phyloP scores from a whole-genome alignment of 2,113 vertebrate species.

The Coracopsis vasa region DNA sequence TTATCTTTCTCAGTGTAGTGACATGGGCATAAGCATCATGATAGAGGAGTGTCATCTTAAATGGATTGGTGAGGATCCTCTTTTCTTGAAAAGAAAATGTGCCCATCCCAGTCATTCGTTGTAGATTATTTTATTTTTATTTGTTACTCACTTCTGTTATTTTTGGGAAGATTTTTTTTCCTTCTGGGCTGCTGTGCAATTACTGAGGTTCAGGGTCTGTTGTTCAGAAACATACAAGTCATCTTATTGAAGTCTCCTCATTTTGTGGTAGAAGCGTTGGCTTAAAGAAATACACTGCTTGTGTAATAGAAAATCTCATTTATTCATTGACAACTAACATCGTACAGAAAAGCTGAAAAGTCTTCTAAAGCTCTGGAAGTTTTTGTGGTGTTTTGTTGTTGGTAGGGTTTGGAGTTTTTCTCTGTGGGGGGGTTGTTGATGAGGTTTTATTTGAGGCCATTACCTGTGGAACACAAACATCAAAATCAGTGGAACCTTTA shows the following conservation, averaged over 20 bases:
- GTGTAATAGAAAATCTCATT: not conserved
- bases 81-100: not conserved
- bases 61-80: not conserved
- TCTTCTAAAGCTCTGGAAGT: not conserved
- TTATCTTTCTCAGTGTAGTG: not conserved
- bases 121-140: not conserved
- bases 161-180: not conserved
- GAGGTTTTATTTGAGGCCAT: not conserved
- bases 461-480: not conserved
- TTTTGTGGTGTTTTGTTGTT: not conserved
- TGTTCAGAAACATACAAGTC: not conserved
- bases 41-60: not conserved
- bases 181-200: not conserved
- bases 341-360: not conserved
- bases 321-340: not conserved
- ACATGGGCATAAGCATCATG: not conserved
- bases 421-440: rapidly evolving
- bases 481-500: not conserved
- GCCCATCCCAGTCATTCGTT: not conserved
- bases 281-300: not conserved
- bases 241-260: not conserved
- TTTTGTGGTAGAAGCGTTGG: not conserved
- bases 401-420: not conserved
- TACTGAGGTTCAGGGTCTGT: not conserved
- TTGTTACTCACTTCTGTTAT: not conserved